A percentile compares a stretch with the other conserved stretches of the same genome.
Conservation (phyloP, 2,888 invertebrate genomes). For the Erannis defoliaria region DNA sequence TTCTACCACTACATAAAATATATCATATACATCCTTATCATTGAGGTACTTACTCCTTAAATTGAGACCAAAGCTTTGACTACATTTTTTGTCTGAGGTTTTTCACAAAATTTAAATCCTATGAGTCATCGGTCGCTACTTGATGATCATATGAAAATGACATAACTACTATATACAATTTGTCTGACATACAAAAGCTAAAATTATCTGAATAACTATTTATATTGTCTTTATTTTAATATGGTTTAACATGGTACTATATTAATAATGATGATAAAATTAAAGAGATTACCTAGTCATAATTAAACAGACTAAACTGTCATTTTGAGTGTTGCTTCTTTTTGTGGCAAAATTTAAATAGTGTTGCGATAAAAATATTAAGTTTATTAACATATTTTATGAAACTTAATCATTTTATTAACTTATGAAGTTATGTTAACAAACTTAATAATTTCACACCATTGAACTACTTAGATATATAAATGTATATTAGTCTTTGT, state of each 20-base stretch:
- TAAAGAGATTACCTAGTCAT: background rate
- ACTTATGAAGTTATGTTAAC: too few relatives aligned
- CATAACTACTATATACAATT: conserved; percentile 8
- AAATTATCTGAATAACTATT: conserved; percentile 1
- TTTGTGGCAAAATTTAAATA: too few relatives aligned
- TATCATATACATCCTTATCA: background rate
- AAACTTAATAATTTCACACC: too few relatives aligned
- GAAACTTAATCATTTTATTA: too few relatives aligned
- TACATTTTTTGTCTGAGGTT: conserved; percentile 4
- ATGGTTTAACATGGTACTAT: background rate
- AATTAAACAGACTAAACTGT: too few relatives aligned
- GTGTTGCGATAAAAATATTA: too few relatives aligned
- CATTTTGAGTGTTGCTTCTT: too few relatives aligned
- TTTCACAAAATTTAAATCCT: conserved; percentile 2
- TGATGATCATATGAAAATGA: conserved; percentile 14
- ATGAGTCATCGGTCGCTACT: conserved; percentile 9
- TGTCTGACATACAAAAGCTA: conserved; percentile 17
- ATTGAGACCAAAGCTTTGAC: background rate
- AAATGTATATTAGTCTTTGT: too few relatives aligned
- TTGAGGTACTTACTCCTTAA: background rate
- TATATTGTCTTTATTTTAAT: background rate
- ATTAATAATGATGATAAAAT: too few relatives aligned
- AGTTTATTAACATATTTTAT: too few relatives aligned
- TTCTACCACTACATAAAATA: too few relatives aligned
- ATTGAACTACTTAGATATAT: too few relatives aligned